Percentiles rank a stretch among this genome's conserved stretches.
Conservation (phyloP, 2,113 vertebrate species). For the Oncorhynchus keta region DNA sequence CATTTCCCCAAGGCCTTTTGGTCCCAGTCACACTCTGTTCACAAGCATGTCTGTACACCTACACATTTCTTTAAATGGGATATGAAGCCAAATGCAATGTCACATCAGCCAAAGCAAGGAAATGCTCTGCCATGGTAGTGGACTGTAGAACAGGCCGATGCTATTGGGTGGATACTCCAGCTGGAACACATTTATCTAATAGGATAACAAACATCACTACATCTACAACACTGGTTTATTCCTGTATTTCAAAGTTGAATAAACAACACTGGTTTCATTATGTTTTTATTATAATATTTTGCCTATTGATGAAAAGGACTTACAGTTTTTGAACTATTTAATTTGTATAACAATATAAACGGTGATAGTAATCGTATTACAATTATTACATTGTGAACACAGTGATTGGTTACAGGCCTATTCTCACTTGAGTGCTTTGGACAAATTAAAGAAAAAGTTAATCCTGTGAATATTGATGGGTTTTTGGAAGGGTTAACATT, state of each 20-base stretch:
- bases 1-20: conserved; percentile 40
- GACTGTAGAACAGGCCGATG: conserved; percentile 24
- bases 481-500: conserved; percentile 29
- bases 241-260: background rate
- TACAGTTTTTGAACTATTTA: background rate
- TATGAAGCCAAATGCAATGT: conserved; percentile 50
- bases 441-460: conserved; percentile 14
- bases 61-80: conserved; percentile 31
- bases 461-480: conserved; percentile 53
- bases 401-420: background rate
- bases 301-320: background rate
- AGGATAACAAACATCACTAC: background rate
- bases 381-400: background rate
- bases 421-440: conserved; percentile 14
- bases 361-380: background rate
- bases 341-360: background rate
- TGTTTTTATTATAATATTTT: conserved; percentile 1
- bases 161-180: background rate
- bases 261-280: background rate
- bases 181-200: background rate
- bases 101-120: conserved; percentile 36
- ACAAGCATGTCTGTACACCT: conserved; percentile 33
- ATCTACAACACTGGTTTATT: background rate
- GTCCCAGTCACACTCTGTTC: conserved; percentile 29
- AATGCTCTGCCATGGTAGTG: conserved; percentile 15